phyloP scores from a whole-genome alignment of 2,888 invertebrate genomes.

The Neocrepidodera transversa region DNA sequence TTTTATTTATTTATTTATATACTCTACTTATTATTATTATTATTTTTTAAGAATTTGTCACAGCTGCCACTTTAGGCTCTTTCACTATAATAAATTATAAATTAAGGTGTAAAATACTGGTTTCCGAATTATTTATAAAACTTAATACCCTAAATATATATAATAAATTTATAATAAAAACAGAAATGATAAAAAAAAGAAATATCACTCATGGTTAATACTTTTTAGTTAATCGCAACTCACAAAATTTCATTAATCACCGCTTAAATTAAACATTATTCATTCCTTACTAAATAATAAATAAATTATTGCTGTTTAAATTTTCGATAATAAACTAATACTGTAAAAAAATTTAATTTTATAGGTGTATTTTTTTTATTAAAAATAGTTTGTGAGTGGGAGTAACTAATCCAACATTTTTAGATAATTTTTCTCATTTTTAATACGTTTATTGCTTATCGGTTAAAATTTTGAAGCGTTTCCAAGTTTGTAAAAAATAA shows the following conservation, averaged over 20 bases:
- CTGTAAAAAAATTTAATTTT: background rate
- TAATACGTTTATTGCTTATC: conserved; percentile 2
- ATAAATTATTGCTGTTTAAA: background rate
- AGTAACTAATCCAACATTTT: conserved; percentile 6
- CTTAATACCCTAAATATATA: conserved; percentile 42
- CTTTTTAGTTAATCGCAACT: conserved; percentile 20
- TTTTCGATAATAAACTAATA: background rate
- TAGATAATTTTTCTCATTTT: conserved; percentile 3
- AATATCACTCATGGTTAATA: conserved; percentile 58
- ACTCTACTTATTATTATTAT: conserved; percentile 9
- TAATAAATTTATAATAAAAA: conserved; percentile 39
- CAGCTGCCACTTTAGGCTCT: conserved; percentile 49
- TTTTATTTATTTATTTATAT: no score
- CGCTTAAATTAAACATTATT: no score
- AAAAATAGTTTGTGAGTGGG: conserved; percentile 11
- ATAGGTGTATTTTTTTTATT: background rate
- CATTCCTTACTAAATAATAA: no score
- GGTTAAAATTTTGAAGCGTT: background rate
- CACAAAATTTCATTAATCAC: conserved; percentile 19
- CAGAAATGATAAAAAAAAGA: conserved; percentile 46
- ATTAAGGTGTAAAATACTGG: conserved; percentile 61
- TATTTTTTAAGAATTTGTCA: conserved; percentile 30
- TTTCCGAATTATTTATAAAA: conserved; percentile 45
- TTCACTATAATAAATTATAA: conserved; percentile 38
- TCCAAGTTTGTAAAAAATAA: no score